Base-by-base conservation (phyloP, 2,888 invertebrate species). In the Drosophila testacea region DNA sequence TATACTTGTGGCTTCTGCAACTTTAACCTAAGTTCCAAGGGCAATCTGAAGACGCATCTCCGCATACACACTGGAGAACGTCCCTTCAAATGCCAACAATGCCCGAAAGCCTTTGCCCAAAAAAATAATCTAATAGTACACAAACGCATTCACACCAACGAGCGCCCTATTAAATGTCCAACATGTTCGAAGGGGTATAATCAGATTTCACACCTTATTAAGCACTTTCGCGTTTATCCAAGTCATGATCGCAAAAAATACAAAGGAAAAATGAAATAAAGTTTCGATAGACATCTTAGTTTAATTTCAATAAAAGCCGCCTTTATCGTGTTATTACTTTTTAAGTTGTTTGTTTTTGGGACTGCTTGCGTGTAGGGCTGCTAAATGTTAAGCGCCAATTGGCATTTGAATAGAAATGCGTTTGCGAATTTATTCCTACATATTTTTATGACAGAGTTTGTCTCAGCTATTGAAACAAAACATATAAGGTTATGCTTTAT, bases 61-160 rank as follows among this genome's bases (percentile, higher is more conserved):
- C 68, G 68, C 6, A 63, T 6, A 30, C 73, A 72, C 34, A 63
- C 72, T 1, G 68, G 68, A 0, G 72, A 73, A 4, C 62, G 68
- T 9, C 73, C 62, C 6, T 62, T 6, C 16, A 16, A 51, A 11
- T 75, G 62, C 22, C 6, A 6, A 1, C 11, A 52, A 2, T 75
- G 71, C n/a, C 9, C 41, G 4, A 71, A 56, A 9, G 1, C 11
- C 0, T 75, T 72, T 10, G 0, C 1, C 1, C 67, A 63, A 16
- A 55, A 16, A 4, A 1, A 38, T 0, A 6, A 11, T 4, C 7
- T 66, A 13, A 6, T 9, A 0, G 57, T 61, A 2, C 73, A 74
- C 36, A 61, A n/a, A 3, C 69, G 65, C 10, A 30, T 28, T 1
- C 73, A 69, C 46, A 73, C 69, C 10, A 63, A 48, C 6, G 69